Evolutionary conservation across 2,113 vertebrate genomes (phyloP), one percentile per base, ranked within the genome.

Genomic region (Notarius lentiginosus): DNA sequence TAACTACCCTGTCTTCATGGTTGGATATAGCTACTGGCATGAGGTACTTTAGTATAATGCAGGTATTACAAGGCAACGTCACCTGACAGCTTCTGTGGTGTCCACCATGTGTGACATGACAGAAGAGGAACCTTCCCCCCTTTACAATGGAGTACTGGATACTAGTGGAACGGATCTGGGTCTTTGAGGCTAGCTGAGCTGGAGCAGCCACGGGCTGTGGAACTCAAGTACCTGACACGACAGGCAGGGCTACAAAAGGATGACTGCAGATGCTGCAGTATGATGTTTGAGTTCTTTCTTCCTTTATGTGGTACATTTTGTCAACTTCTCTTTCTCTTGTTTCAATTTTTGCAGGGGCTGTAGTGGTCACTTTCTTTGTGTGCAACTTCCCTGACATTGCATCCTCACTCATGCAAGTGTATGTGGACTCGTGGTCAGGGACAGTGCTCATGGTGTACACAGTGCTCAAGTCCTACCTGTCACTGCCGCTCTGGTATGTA

Each of bases 361-460:
- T 95, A 0, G 90, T 95, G 72, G 91, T 94, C 82, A 93, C 93
- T 24, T 96, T 96, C 85, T 95, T 96, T 83, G 83, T 96, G 56
- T 95, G 93, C 89, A 96, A 95, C 90, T 96, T 95, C 84, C 95
- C 94, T 0, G 95, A 96, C 88, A 95, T 95, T 3, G 93, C 94
- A 7, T 95, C 95, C 0, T 96, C 93, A 0, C 91, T 96, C 86
- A 95, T 96, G 95, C 95, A 95, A 86, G 93, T 95, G 15, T 96
- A 95, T 6, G 90, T 94, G 72, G 89, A 93, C 0, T 92, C 93
- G 65, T 95, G 94, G 95, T 94, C 94, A 0, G 90, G 93, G 63
- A 93, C 91, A 0, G 89, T 95, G 80, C 91, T 90, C 60, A 91
- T 85, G 1, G 88, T 94, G 58, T 95, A 96, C 88, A 96, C 94